Evolutionary conservation across 1,140 invertebrate species (phyloP).

Genomic region (Megathymus violae): DNA sequence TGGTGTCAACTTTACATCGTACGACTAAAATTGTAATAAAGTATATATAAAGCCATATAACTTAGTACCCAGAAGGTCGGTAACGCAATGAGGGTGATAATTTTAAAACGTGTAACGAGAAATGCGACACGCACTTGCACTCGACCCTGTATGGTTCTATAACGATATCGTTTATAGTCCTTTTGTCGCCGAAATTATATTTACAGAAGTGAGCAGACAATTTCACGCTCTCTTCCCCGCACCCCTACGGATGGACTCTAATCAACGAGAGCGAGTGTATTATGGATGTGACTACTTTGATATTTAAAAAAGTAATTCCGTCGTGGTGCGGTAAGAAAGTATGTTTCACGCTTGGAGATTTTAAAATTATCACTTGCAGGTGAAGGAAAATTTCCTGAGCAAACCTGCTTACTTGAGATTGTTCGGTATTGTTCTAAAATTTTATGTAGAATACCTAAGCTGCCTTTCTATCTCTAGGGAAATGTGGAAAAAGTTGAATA

Average conservation of each 20-base stretch:
- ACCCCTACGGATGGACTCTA: slow-evolving; percentile 71
- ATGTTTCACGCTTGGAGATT: no score
- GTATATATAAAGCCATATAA: slow-evolving; percentile 22
- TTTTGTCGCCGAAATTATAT: slow-evolving; percentile 84
- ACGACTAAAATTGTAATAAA: no score
- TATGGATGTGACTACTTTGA: slow-evolving; percentile 47
- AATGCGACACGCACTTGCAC: slow-evolving; percentile 66
- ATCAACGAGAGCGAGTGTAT: slow-evolving; percentile 60
- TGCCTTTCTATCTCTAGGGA: no score
- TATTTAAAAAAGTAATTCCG: slow-evolving; percentile 3
- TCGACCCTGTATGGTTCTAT: slow-evolving; percentile 48
- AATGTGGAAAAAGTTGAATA: no score
- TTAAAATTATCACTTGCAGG: no score
- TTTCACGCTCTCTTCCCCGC: slow-evolving; percentile 81
- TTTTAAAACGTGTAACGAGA: slow-evolving; percentile 72
- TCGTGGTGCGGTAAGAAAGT: neutral
- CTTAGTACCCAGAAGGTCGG: slow-evolving; percentile 4
- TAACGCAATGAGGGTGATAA: slow-evolving; percentile 47
- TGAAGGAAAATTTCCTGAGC: no score
- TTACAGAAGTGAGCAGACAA: slow-evolving; percentile 84
- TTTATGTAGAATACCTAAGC: no score
- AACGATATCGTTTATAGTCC: slow-evolving; percentile 79
- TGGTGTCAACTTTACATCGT: no score
- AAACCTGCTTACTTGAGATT: no score
- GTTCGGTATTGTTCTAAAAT: no score